Evolutionary conservation across 1,140 invertebrate species (phyloP).

Genomic region (Bombus difficillimus): DNA sequence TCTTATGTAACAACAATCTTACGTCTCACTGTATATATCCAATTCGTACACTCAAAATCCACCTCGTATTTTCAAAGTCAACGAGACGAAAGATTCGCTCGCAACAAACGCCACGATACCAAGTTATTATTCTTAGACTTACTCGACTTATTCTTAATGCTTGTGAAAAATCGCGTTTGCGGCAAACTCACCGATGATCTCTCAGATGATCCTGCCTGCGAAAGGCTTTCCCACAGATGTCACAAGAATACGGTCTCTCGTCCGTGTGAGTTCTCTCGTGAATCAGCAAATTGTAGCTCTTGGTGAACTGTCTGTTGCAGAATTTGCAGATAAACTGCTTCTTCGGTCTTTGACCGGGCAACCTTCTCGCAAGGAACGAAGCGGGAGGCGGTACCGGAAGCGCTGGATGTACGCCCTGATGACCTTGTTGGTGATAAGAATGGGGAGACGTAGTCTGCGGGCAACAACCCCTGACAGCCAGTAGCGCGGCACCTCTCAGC

Average conservation of each 20-base stretch:
- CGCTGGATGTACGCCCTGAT: conserved; percentile 71
- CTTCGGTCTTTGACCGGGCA: conserved; percentile 88
- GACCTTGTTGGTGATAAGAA: conserved; percentile 77
- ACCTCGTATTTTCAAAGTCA: too few relatives aligned
- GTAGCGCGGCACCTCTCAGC: conserved; percentile 87
- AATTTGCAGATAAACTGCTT: conserved; percentile 98
- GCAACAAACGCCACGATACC: too few relatives aligned
- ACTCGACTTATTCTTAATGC: too few relatives aligned
- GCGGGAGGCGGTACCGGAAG: conserved; percentile 84
- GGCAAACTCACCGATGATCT: conserved; percentile 89
- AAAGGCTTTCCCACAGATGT: conserved; percentile 98
- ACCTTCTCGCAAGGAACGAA: conserved; percentile 77
- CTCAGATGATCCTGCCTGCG: conserved; percentile 96
- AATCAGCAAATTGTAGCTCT: conserved; percentile 97
- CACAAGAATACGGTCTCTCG: conserved; percentile 96
- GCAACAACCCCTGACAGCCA: conserved; percentile 75
- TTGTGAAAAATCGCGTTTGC: too few relatives aligned
- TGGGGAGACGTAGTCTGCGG: conserved; percentile 67
- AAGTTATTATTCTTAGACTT: too few relatives aligned
- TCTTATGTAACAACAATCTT: too few relatives aligned
- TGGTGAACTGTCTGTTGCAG: conserved; percentile 97
- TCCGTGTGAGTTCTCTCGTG: conserved; percentile 98
- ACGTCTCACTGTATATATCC: too few relatives aligned
- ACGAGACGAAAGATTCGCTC: too few relatives aligned
- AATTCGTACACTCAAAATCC: too few relatives aligned